These are phyloP conservation scores for Aplodontia rufa DNA, from an alignment of 2,113 vertebrate genomes.

Conservation along the genomic window DNA sequence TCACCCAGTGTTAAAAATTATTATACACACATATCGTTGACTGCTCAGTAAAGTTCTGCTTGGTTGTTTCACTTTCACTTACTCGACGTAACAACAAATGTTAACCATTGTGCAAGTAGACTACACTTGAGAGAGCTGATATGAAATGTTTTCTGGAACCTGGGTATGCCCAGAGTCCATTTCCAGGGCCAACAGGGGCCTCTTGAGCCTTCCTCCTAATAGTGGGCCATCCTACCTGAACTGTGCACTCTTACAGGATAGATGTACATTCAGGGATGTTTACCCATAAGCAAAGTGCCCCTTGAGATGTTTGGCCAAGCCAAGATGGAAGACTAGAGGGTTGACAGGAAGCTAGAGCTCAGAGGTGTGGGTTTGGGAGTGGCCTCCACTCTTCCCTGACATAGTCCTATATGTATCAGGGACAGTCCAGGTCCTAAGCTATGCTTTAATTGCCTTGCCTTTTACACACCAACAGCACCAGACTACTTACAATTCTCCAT, in stretches of 20 bases:
- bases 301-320: not conserved
- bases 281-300: not conserved
- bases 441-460: not conserved
- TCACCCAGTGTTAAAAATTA: not conserved
- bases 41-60: not conserved
- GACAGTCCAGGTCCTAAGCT: not conserved
- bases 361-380: no score
- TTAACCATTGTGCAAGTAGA: not conserved
- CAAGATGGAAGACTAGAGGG: not conserved
- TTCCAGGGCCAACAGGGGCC: not conserved
- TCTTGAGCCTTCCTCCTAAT: not conserved
- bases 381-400: not conserved
- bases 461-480: not conserved
- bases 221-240: not conserved
- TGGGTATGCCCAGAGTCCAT: no score
- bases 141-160: not conserved
- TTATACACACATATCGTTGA: not conserved
- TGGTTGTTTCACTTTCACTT: not conserved
- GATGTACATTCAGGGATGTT: not conserved
- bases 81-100: constrained; percentile 26
- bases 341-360: not conserved
- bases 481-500: not conserved
- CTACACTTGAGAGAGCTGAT: not conserved
- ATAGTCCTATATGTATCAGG: not conserved
- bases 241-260: not conserved